Conservation (phyloP, 37 sponge, comb jelly and placozoan species). For the Beroe ovata region DNA sequence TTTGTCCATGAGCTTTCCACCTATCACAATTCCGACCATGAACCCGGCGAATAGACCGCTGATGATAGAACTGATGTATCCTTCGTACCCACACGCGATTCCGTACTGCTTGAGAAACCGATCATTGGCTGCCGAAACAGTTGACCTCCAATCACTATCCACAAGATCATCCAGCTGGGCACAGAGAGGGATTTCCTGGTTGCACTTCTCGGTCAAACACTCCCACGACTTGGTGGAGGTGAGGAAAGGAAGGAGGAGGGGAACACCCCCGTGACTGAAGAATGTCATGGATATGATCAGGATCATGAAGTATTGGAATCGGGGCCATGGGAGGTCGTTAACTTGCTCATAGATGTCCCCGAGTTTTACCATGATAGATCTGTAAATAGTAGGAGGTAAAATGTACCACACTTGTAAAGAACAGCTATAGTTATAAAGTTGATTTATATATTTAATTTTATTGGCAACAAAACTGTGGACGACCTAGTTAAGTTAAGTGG, state of each 20-base stretch:
- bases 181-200: background rate
- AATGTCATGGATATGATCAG: background rate
- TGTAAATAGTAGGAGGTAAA: too few relatives aligned
- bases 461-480: too few relatives aligned
- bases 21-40: conserved; percentile 42
- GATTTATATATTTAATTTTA: too few relatives aligned
- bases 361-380: conserved; percentile 24
- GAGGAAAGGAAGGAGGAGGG: conserved; percentile 49
- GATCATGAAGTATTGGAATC: conserved; percentile 10
- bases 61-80: conserved; percentile 10
- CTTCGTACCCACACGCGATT: conserved; percentile 49
- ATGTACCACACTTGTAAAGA: too few relatives aligned
- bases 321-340: background rate
- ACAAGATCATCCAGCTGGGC: conserved; percentile 7
- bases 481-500: too few relatives aligned
- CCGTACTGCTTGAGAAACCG: conserved; percentile 15
- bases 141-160: background rate
- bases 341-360: conserved; percentile 19
- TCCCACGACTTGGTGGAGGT: conserved; percentile 53
- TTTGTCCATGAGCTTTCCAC: conserved; percentile 52
- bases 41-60: conserved; percentile 28
- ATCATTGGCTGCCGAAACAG: conserved; percentile 16
- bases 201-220: conserved; percentile 22
- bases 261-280: conserved; percentile 22
- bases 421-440: too few relatives aligned